phyloP scores from a whole-genome alignment of 2,113 vertebrate genomes.

The Acrocephalus arundinaceus region DNA sequence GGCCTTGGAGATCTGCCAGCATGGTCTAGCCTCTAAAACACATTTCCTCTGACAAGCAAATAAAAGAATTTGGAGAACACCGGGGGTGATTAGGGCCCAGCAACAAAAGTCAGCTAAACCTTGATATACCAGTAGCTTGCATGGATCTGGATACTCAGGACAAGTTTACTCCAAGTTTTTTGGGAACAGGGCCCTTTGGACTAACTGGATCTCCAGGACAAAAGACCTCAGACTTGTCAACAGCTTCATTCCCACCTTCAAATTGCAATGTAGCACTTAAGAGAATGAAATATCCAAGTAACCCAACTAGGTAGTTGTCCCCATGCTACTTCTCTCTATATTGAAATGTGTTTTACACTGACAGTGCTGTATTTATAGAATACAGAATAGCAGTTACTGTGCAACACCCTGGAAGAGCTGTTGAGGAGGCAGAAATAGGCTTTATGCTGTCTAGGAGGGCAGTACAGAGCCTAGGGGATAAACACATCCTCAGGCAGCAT shows the following conservation, averaged over 20 bases:
- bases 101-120: neutral
- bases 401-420: neutral
- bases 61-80: neutral
- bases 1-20: neutral
- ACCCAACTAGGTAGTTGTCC: neutral
- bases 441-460: neutral
- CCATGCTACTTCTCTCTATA: neutral
- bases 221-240: neutral
- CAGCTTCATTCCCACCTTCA: neutral
- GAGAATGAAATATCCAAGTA: neutral
- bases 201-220: neutral
- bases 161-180: neutral
- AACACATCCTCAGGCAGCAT: neutral
- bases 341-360: neutral
- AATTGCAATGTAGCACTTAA: neutral
- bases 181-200: neutral
- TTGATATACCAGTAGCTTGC: neutral
- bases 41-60: neutral
- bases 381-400: neutral
- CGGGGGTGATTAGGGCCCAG: neutral
- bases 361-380: neutral
- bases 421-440: neutral
- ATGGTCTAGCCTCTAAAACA: neutral
- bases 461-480: neutral
- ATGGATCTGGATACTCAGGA: neutral